Conservation (phyloP, 2,888 invertebrate genomes). For the Eucriotettix oculatus region DNA sequence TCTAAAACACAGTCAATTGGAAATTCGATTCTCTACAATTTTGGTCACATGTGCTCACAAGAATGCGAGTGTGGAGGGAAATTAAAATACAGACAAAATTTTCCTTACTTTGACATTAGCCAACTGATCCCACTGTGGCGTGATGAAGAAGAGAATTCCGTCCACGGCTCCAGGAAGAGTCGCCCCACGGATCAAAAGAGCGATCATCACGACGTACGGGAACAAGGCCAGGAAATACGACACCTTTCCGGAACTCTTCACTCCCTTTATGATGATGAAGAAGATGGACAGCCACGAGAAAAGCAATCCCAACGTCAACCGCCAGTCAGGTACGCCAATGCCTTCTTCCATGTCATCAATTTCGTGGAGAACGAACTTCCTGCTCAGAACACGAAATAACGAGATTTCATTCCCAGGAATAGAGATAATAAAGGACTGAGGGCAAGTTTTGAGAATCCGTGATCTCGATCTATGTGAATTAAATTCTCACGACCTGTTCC, state of each 20-base stretch:
- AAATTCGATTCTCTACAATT: too few species aligned
- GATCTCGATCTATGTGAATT: too few species aligned
- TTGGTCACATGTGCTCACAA: too few species aligned
- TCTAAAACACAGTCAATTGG: too few species aligned
- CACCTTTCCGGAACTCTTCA: constrained; percentile 63
- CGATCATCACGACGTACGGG: constrained; percentile 62
- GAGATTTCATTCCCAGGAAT: too few species aligned
- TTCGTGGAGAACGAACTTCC: constrained; percentile 35
- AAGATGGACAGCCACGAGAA: constrained; percentile 53
- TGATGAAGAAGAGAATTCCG: constrained; percentile 64
- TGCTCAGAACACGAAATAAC: constrained; percentile 15
- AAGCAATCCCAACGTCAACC: constrained; percentile 45
- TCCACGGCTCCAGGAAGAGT: constrained; percentile 46
- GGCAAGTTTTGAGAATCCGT: too few species aligned
- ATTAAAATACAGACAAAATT: too few species aligned
- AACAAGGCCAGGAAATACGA: constrained; percentile 82
- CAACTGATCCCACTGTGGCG: constrained; percentile 61
- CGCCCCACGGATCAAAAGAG: constrained; percentile 42
- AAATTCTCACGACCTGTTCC: too few species aligned
- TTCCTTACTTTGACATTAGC: too few species aligned
- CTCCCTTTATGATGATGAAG: constrained; percentile 50
- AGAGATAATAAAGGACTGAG: too few species aligned
- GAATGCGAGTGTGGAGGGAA: too few species aligned
- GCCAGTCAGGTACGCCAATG: constrained; percentile 42
- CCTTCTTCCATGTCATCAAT: constrained; percentile 28